Conservation (phyloP, 2,888 invertebrate species). For the Didymodactylos carnosus region DNA sequence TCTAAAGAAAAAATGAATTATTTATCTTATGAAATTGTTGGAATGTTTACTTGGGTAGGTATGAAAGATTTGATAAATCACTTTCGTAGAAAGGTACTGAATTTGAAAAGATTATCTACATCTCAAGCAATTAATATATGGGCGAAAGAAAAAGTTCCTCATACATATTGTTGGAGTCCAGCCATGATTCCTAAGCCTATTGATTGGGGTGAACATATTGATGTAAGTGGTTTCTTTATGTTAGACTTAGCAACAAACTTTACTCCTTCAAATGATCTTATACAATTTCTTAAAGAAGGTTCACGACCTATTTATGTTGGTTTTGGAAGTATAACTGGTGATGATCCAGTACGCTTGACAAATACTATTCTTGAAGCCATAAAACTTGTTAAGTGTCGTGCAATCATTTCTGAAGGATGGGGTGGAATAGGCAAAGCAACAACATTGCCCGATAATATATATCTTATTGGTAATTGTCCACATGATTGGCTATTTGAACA, state of each 20-base stretch:
- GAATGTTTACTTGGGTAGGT: not conserved
- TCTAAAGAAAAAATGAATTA: not conserved
- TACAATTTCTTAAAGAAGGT: not conserved
- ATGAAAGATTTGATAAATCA: not conserved
- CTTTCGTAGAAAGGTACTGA: not conserved
- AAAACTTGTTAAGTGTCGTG: not conserved
- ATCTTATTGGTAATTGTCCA: not conserved
- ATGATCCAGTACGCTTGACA: not conserved
- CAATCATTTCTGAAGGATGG: not conserved
- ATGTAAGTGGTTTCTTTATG: not conserved
- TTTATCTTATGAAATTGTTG: not conserved
- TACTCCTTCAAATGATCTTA: not conserved
- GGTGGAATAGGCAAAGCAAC: not conserved
- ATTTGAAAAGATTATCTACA: not conserved
- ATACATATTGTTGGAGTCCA: not conserved
- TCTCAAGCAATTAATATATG: not conserved
- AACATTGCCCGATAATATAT: not conserved
- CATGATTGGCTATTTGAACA: not conserved
- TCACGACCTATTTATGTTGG: not conserved
- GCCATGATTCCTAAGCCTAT: not conserved
- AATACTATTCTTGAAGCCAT: not conserved
- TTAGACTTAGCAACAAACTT: not conserved
- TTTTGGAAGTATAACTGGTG: not conserved
- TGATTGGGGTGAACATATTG: not conserved
- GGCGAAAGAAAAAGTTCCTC: not conserved